Evolutionary conservation across 2,113 vertebrate species (phyloP), one percentile per base, ranked within the genome.

Genomic region (Empidonax traillii): DNA sequence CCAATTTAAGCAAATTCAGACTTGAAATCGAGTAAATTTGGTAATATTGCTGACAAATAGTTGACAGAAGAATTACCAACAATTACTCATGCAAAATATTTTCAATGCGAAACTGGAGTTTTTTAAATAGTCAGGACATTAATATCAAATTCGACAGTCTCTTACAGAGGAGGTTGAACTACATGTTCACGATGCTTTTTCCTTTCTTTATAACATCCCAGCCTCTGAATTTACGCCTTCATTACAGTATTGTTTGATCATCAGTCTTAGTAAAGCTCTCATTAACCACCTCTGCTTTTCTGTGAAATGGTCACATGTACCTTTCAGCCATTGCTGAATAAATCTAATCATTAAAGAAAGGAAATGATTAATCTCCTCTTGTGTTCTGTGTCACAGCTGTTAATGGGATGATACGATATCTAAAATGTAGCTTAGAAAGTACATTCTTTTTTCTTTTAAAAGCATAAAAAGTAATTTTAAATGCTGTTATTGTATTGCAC

Each of bases 201-300:
- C 51, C 47, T 78, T 43, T 63, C 76, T 84, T 81, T 72, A 47
- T 52, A 89, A 63, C 56, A 80, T n/a, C 39, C 20, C 35, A 78
- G 55, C 8, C 51, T 72, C 77, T 87, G 61, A 86, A 87, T 93
- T 90, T 71, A 89, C 77, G 61, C 43, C 79, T 90, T 96, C 91
- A 92, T 92, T 89, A 74, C 44, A 51, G 43, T 86, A 90, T 65
- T 90, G 72, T 84, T 94, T 89, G 43, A 86, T 94, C 83, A 93
- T 88, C 79, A 74, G 68, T 95, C 79, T 92, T 95, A 93, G 92
- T 93, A 79, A 96, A 93, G 86, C 14, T 86, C 88, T 89, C 83
- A 90, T 92, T 95, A 95, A 88, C 83, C 67, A 92, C 72, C 65
- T 94, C 68, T 94, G 66, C 71, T 93, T 88, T 92, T 75, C 88